These are phyloP conservation scores for Neelides sp. DNA, from an alignment of 1,140 invertebrate genomes.

Conservation along the genomic window DNA sequence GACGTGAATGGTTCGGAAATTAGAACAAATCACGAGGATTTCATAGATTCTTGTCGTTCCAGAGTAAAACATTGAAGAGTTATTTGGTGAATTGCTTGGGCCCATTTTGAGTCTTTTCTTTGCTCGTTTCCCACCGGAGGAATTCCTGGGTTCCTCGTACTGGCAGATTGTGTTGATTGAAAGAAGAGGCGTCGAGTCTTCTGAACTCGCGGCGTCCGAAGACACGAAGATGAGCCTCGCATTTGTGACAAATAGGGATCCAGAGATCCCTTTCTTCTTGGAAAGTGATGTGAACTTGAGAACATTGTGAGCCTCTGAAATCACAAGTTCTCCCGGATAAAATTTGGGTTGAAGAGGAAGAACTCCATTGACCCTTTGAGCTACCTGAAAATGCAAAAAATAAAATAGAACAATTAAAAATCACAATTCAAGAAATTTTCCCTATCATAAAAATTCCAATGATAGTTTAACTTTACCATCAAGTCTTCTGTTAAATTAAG, in stretches of 20 bases:
- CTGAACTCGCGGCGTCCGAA: slow-evolving; percentile 12
- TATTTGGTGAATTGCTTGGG: neutral
- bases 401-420: neutral
- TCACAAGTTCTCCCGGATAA: slow-evolving; percentile 57
- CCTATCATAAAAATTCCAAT: neutral
- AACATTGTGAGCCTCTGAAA: slow-evolving; percentile 63
- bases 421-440: neutral
- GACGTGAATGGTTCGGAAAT: slow-evolving; percentile 74
- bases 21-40: slow-evolving; percentile 37
- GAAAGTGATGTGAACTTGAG: slow-evolving; percentile 65
- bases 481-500: too few species aligned
- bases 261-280: slow-evolving; percentile 61
- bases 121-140: slow-evolving; percentile 8
- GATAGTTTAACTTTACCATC: slow-evolving; percentile 4
- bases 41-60: slow-evolving; percentile 22
- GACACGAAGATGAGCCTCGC: slow-evolving; percentile 64
- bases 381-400: neutral
- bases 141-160: slow-evolving; percentile 18
- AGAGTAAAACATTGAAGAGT: slow-evolving; percentile 11
- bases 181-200: slow-evolving; percentile 22
- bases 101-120: slow-evolving; percentile 15
- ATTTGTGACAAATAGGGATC: slow-evolving; percentile 68
- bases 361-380: slow-evolving; percentile 5
- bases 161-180: slow-evolving; percentile 25
- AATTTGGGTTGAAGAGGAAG: slow-evolving; percentile 30